These are phyloP conservation scores for Lepidurus arcticus DNA, from an alignment of 1,140 invertebrate species.

Conservation along the genomic window DNA sequence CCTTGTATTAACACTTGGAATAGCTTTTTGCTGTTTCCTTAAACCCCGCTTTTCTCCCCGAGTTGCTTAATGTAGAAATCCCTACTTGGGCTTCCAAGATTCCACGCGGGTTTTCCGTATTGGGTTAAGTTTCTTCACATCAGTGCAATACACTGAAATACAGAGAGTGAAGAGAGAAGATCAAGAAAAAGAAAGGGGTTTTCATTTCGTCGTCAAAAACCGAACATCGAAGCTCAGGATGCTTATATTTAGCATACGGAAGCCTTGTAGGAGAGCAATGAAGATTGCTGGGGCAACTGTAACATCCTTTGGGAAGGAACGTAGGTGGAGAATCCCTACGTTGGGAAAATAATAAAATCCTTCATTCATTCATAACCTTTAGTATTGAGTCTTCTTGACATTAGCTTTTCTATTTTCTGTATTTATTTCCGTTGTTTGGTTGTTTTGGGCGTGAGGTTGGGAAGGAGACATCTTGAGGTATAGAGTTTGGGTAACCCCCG, in stretches of 20 bases:
- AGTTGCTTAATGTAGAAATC: too few relatives aligned
- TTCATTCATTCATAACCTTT: not conserved
- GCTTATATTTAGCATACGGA: not conserved
- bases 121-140: too few relatives aligned
- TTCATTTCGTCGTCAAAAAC: not conserved
- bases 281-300: not conserved
- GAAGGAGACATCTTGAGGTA: too few relatives aligned
- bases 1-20: too few relatives aligned
- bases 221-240: not conserved
- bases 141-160: too few relatives aligned
- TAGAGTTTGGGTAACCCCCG: too few relatives aligned
- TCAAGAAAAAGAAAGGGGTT: not conserved
- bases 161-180: not conserved
- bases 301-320: not conserved
- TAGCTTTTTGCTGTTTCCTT: too few relatives aligned
- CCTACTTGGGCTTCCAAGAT: too few relatives aligned
- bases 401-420: not conserved
- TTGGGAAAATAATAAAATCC: not conserved
- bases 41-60: too few relatives aligned
- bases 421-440: not conserved
- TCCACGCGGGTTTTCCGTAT: too few relatives aligned
- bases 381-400: not conserved
- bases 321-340: not conserved
- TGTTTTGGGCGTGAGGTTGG: not conserved
- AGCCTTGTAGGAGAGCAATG: not conserved